These are phyloP conservation scores for Temnothorax unifasciatus DNA, from an alignment of 2,888 invertebrate genomes.

Conservation along the genomic window DNA sequence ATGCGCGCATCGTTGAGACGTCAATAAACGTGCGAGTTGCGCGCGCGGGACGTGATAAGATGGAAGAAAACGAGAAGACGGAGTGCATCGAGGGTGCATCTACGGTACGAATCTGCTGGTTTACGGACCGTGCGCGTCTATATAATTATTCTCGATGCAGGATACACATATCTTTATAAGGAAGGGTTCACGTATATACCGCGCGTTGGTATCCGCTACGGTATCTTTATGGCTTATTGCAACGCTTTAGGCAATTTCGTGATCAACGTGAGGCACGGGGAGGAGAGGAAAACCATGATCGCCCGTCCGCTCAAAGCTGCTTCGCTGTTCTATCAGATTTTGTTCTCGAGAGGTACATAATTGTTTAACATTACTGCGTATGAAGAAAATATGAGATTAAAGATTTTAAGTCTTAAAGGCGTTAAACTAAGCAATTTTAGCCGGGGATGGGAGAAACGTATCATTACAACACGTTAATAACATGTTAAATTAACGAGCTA, in stretches of 20 bases:
- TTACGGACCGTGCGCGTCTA: conserved; percentile 76
- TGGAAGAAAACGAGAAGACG: conserved; percentile 41
- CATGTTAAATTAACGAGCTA: conserved; percentile 30
- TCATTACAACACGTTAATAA: conserved; percentile 45
- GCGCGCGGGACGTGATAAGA: conserved; percentile 29
- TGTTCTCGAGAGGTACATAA: conserved; percentile 46
- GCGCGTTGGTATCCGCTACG: conserved; percentile 76
- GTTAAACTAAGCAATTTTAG: conserved; percentile 42
- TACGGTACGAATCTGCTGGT: conserved; percentile 79
- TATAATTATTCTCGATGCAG: conserved; percentile 81
- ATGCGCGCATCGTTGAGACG: conserved; percentile 47
- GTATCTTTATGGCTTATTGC: conserved; percentile 85
- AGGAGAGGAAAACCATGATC: conserved; percentile 46
- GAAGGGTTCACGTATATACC: conserved; percentile 76
- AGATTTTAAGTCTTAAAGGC: conserved; percentile 39
- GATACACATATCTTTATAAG: conserved; percentile 80
- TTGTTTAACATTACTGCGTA: conserved; percentile 49
- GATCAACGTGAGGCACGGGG: conserved; percentile 75
- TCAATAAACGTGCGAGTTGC: conserved; percentile 40
- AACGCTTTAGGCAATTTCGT: conserved; percentile 84
- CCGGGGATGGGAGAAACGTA: neutral
- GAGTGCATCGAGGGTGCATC: conserved; percentile 71
- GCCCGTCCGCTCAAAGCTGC: conserved; percentile 38
- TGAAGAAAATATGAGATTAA: conserved; percentile 23
- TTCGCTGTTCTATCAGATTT: conserved; percentile 48